Evolutionary conservation across 2,113 vertebrate genomes (phyloP).

Genomic region (Octodon degus): DNA sequence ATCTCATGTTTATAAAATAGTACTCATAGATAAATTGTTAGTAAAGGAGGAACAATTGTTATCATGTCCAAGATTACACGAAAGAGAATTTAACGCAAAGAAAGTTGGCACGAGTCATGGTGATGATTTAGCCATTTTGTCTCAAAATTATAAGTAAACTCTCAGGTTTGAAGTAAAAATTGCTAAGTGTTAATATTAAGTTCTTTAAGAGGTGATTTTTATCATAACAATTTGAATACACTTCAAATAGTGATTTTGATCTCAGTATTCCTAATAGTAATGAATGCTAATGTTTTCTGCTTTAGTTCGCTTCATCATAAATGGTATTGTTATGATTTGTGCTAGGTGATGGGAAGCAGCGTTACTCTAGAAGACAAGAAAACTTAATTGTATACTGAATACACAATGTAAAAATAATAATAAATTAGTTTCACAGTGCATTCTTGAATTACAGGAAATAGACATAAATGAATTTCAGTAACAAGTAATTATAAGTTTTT

Average conservation of each 20-base stretch:
- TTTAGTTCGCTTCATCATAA: constrained; percentile 75
- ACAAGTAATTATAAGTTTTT: constrained; percentile 19
- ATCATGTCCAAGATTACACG: background rate
- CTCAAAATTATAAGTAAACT: constrained; percentile 79
- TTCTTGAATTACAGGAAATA: constrained; percentile 65
- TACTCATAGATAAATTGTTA: constrained; percentile 43
- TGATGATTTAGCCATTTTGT: constrained; percentile 74
- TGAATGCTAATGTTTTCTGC: constrained; percentile 56
- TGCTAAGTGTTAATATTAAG: constrained; percentile 76
- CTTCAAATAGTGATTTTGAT: constrained; percentile 74
- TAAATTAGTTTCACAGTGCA: constrained; percentile 63
- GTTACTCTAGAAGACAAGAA: constrained; percentile 62
- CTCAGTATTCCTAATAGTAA: constrained; percentile 74
- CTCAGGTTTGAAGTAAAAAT: constrained; percentile 72
- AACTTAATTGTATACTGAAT: constrained; percentile 60
- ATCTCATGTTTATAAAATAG: constrained; percentile 63
- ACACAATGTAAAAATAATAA: constrained; percentile 65
- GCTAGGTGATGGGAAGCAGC: constrained; percentile 62
- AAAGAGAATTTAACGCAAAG: constrained; percentile 55
- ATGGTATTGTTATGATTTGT: constrained; percentile 66
- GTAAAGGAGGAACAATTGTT: constrained; percentile 14
- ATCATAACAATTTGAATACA: constrained; percentile 70
- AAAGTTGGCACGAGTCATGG: constrained; percentile 58
- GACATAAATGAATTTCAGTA: constrained; percentile 62
- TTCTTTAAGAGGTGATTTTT: constrained; percentile 75